Evolutionary conservation across 2,888 invertebrate genomes (phyloP).

Genomic region (Litoditis marina): DNA sequence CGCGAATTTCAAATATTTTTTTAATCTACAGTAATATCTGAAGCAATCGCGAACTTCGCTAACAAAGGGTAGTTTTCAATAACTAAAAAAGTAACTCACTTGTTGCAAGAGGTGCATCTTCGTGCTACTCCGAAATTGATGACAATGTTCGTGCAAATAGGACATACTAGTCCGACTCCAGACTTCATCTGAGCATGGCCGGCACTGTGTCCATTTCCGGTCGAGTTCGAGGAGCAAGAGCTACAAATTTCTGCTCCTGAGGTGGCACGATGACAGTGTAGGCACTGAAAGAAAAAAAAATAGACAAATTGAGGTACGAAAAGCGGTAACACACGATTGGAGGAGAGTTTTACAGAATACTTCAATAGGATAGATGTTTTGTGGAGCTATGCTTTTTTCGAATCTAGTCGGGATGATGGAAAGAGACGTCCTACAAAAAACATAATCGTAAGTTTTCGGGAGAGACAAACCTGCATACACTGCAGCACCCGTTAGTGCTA

Average conservation of each 20-base stretch:
- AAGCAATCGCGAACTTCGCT: neutral
- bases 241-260: slow-evolving; percentile 6
- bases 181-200: neutral
- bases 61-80: too few species aligned
- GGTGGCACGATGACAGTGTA: slow-evolving; percentile 8
- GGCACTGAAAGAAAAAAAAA: slow-evolving; percentile 11
- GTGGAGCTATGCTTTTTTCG: too few species aligned
- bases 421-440: too few species aligned
- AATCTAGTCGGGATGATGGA: too few species aligned
- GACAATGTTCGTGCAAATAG: slow-evolving; percentile 8
- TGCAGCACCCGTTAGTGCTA: too few species aligned
- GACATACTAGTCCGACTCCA: slow-evolving; percentile 3
- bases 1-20: too few species aligned
- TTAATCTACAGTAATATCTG: neutral
- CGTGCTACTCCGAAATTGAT: neutral
- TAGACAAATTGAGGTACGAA: slow-evolving; percentile 1
- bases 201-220: neutral
- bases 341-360: too few species aligned
- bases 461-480: too few species aligned
- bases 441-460: too few species aligned
- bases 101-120: slow-evolving; percentile 4
- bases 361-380: too few species aligned
- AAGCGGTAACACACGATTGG: too few species aligned
- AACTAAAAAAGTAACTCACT: too few species aligned
- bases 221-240: neutral